These are phyloP conservation scores for Phrynosoma blainvillii DNA, from an alignment of 2,113 vertebrate species.

Conservation along the genomic window DNA sequence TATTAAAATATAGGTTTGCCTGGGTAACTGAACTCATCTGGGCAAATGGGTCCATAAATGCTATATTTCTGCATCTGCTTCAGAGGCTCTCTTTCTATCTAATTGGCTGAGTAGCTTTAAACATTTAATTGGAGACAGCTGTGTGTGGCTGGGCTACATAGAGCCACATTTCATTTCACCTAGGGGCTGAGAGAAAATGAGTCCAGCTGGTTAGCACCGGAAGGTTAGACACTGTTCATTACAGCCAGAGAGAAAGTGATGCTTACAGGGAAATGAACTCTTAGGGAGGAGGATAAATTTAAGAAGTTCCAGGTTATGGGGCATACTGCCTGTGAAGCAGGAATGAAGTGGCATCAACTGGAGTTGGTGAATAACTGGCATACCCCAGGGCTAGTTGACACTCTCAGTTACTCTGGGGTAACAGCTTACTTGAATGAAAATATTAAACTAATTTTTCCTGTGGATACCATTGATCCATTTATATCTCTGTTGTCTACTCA, in stretches of 20 bases:
- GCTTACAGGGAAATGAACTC: slow-evolving; percentile 15
- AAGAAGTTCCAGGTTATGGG: background rate
- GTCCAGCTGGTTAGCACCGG: slow-evolving; percentile 22
- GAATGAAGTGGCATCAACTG: background rate
- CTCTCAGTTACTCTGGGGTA: background rate
- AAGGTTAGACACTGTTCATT: slow-evolving; percentile 11
- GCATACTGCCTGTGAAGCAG: background rate
- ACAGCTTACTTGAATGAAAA: background rate
- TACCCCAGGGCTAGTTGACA: background rate
- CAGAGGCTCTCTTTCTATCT: slow-evolving; percentile 1
- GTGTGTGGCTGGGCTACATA: slow-evolving; percentile 15
- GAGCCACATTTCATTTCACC: background rate
- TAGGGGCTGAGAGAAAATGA: slow-evolving; percentile 16
- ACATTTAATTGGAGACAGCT: slow-evolving; percentile 42
- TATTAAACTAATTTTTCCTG: background rate
- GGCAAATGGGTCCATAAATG: slow-evolving; percentile 14
- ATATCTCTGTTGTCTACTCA: background rate
- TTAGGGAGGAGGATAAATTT: slow-evolving; percentile 20
- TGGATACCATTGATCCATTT: background rate
- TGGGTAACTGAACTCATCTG: slow-evolving; percentile 20
- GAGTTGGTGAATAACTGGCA: background rate
- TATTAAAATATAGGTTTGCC: slow-evolving; percentile 24
- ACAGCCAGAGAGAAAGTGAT: slow-evolving; percentile 11
- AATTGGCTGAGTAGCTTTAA: slow-evolving; percentile 37
- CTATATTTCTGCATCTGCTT: slow-evolving; percentile 29